phyloP scores from a whole-genome alignment of 2,113 vertebrate genomes.

The Shinisaurus crocodilurus region DNA sequence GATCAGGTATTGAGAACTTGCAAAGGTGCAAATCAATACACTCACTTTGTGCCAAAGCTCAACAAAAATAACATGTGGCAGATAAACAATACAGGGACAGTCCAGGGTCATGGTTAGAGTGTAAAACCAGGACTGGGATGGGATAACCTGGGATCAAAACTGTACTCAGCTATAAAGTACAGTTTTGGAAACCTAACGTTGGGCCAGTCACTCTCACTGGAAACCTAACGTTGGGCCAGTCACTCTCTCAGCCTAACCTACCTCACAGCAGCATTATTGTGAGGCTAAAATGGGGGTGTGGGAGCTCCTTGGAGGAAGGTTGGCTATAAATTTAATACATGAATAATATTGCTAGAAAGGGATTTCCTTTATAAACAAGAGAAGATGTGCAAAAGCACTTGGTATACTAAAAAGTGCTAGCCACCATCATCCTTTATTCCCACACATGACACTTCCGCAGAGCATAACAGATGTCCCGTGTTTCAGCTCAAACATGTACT shows the following conservation, averaged over 20 bases:
- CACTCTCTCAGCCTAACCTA: not conserved
- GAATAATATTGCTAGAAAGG: not conserved
- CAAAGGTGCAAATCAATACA: conserved; percentile 35
- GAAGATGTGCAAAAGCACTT: not conserved
- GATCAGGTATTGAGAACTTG: not conserved
- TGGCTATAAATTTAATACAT: conserved; percentile 35
- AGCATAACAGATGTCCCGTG: not conserved
- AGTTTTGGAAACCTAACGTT: not conserved
- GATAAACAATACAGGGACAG: not conserved
- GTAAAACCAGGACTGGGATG: not conserved
- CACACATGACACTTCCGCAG: not conserved
- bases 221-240: not conserved
- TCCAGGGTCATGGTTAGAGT: not conserved
- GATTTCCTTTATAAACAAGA: not conserved
- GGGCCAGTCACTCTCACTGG: not conserved
- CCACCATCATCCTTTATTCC: not conserved
- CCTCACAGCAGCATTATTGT: not conserved
- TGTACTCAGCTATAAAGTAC: not conserved
- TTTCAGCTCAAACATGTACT: not conserved
- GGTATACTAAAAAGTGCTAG: not conserved
- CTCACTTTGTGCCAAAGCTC: not conserved
- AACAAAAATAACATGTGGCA: conserved; percentile 28
- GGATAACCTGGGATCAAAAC: not conserved
- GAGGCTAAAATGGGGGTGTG: too few relatives aligned
- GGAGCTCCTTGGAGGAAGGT: not conserved